Evolutionary conservation across 1,140 invertebrate species (phyloP), one percentile per base, ranked within the genome.

Genomic region (Alviniconcha marisindica): DNA sequence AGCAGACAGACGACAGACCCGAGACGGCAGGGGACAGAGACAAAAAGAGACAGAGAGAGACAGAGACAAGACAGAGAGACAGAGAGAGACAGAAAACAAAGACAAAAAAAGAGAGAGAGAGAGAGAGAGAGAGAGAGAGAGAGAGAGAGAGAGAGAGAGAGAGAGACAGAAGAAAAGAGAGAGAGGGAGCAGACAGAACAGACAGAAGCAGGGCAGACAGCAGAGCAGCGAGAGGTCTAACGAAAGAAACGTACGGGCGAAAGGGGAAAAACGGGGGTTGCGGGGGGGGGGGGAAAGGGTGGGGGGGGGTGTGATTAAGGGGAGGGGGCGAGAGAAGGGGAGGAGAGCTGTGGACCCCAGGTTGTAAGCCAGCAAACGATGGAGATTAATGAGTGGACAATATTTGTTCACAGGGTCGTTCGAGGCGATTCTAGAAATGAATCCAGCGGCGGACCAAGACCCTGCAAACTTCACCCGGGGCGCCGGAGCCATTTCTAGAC

Each of bases 301-400:
- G 44, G 18, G 44, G 18, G 5, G 44, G 44, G 44, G 44, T 5
- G 18, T 48, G 44, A 10, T 48, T n/a, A n/a, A n/a, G n/a, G n/a
- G n/a, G n/a, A n/a, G n/a, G n/a, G n/a, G n/a, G n/a, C n/a, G n/a
- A n/a, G n/a, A n/a, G n/a, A n/a, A n/a, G n/a, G n/a, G n/a, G n/a
- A n/a, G 44, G 15, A 60, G 5, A 24, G 56, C 18, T 28, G 21
- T n/a, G 56, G n/a, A 21, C 63, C 63, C 63, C 63, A 66, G 63
- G 63, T 66, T 66, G 63, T 66, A 66, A 66, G 63, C 28, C 63
- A 66, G 63, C 63, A 66, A 66, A 66, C 63, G 63, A 66, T 66
- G 63, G 31, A 66, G 63, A 66, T 66, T 66, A 66, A 66, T 66
- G 63, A 33, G 63, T 28, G 63, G 63, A 66, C 63, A 66, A 66